Percentiles rank a stretch among this genome's conserved stretches.
Conservation (phyloP, 2,888 invertebrate species). For the Lepidonotus clava region DNA sequence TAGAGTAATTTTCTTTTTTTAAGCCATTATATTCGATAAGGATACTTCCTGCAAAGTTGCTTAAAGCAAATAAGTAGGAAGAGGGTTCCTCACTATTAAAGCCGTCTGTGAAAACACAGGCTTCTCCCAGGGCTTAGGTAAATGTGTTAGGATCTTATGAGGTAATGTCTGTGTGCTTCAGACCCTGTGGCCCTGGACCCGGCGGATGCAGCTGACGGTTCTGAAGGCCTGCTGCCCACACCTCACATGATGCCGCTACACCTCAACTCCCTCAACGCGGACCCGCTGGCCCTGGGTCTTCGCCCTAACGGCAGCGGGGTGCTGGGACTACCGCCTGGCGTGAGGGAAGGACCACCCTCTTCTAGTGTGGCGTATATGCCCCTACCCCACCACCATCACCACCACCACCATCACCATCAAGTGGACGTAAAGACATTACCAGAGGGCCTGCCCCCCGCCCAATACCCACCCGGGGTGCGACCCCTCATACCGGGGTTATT, state of each 20-base stretch:
- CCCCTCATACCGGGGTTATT: slow-evolving; percentile 14
- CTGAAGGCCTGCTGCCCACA: neutral
- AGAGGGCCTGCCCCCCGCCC: neutral
- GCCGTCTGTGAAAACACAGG: no score
- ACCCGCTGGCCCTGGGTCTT: neutral
- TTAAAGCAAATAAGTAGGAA: no score
- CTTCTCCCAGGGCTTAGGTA: no score
- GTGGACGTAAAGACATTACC: slow-evolving; percentile 19
- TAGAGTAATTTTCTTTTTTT: no score
- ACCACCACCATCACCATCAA: neutral
- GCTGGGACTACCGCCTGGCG: slow-evolving; percentile 14
- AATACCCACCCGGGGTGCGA: slow-evolving; percentile 34
- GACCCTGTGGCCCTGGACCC: neutral
- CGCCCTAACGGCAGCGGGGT: neutral
- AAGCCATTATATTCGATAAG: no score
- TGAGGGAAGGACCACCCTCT: neutral
- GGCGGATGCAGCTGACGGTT: neutral
- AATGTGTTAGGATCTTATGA: no score
- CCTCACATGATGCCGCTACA: neutral
- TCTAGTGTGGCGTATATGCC: neutral
- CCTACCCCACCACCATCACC: neutral
- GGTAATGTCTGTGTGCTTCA: no score
- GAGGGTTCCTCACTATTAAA: no score
- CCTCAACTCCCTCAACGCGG: neutral
- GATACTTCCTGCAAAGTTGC: no score